Evolutionary conservation across 2,113 vertebrate genomes (phyloP).

Genomic region (Pagrus major): DNA sequence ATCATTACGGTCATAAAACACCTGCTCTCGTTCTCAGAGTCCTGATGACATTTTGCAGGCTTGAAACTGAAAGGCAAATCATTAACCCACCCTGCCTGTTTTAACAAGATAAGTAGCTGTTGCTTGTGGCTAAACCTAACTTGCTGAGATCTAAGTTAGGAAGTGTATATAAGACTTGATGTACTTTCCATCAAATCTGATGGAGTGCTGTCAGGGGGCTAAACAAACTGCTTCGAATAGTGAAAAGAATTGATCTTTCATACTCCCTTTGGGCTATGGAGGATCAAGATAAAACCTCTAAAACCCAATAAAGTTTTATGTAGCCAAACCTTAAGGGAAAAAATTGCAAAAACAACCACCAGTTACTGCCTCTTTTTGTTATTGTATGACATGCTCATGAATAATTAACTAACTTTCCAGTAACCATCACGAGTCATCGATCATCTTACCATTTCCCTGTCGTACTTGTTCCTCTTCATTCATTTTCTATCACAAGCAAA

Average conservation of each 20-base stretch:
- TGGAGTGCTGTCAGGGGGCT: neutral
- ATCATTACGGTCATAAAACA: slow-evolving; percentile 12
- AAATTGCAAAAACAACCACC: too few species aligned
- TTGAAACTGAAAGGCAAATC: slow-evolving; percentile 28
- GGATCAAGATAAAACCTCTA: neutral
- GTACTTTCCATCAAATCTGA: neutral
- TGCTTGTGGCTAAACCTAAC: neutral
- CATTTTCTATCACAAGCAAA: neutral
- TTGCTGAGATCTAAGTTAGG: neutral
- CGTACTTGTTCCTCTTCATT: neutral
- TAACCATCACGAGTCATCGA: neutral
- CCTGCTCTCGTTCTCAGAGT: slow-evolving; percentile 34
- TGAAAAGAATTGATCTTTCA: neutral
- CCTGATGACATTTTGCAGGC: neutral
- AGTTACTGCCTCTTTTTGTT: too few species aligned
- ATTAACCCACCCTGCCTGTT: slow-evolving; percentile 51
- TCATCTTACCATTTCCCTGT: neutral
- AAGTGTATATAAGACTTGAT: neutral
- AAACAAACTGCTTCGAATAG: neutral
- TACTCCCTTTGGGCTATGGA: neutral
- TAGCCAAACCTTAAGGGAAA: neutral
- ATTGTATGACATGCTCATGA: neutral
- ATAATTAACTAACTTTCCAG: neutral
- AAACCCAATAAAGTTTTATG: neutral
- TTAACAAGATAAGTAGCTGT: slow-evolving; percentile 6